These are phyloP conservation scores for Cenopis cana DNA, from an alignment of 2,888 invertebrate genomes.

Conservation along the genomic window DNA sequence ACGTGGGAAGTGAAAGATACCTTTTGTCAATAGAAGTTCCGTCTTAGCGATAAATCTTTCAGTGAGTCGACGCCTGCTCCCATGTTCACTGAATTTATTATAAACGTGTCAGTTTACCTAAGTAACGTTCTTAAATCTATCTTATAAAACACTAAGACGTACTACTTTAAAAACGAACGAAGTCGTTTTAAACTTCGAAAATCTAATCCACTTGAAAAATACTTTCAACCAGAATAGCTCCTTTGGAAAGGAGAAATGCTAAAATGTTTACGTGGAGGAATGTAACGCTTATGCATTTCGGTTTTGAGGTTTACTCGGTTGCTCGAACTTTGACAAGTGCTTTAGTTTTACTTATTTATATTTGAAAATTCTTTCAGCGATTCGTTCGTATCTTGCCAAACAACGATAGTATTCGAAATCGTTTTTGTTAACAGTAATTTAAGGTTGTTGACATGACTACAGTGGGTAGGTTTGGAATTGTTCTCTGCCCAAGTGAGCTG, in stretches of 20 bases:
- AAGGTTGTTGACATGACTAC: not conserved
- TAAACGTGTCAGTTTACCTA: slow-evolving; percentile 18
- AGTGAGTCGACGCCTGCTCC: slow-evolving; percentile 25
- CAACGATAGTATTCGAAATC: slow-evolving; percentile 1
- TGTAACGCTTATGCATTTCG: slow-evolving; percentile 31
- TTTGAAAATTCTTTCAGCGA: slow-evolving; percentile 17
- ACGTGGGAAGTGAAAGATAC: slow-evolving; percentile 30
- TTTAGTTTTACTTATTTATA: slow-evolving; percentile 35
- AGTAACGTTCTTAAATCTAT: too few species aligned
- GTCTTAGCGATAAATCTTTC: slow-evolving; percentile 32
- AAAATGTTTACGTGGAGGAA: slow-evolving; percentile 29
- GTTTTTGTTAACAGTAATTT: slow-evolving; percentile 6
- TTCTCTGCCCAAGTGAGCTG: not conserved
- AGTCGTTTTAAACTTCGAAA: slow-evolving; percentile 29
- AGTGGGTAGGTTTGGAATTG: not conserved
- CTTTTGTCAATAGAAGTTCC: slow-evolving; percentile 27
- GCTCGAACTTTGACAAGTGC: slow-evolving; percentile 28
- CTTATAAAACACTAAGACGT: not conserved
- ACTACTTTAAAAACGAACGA: slow-evolving; percentile 3
- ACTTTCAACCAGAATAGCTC: slow-evolving; percentile 24
- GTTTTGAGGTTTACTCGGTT: slow-evolving; percentile 32
- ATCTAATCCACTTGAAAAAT: slow-evolving; percentile 26
- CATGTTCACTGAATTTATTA: slow-evolving; percentile 35
- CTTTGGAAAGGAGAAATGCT: slow-evolving; percentile 22
- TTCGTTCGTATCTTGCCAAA: slow-evolving; percentile 17